These are phyloP conservation scores for Diabrotica virgifera DNA, from an alignment of 1,140 invertebrate genomes.

Conservation along the genomic window DNA sequence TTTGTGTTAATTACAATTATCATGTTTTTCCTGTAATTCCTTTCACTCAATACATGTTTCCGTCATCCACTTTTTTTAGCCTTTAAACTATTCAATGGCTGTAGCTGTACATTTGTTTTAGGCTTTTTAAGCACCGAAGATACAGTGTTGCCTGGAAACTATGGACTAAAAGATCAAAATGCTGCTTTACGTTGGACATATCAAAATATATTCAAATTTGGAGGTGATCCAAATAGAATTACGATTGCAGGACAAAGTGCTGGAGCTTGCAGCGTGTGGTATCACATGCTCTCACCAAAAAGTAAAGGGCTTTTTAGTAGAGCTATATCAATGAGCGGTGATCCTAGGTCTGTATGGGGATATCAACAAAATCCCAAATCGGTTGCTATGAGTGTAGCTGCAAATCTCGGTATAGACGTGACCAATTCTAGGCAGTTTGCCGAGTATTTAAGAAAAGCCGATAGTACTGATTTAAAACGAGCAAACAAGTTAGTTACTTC, in stretches of 20 bases:
- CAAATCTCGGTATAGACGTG: neutral
- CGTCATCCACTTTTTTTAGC: too few relatives aligned
- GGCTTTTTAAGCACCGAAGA: too few relatives aligned
- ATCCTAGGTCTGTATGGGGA: neutral
- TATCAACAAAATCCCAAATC: neutral
- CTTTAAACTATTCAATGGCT: too few relatives aligned
- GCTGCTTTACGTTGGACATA: too few relatives aligned
- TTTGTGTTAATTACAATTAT: neutral
- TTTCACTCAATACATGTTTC: conserved; percentile 60
- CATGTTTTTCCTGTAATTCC: neutral
- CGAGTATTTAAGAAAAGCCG: neutral
- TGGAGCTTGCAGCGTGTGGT: conserved; percentile 57
- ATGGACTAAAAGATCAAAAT: too few relatives aligned
- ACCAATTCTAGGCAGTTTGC: neutral
- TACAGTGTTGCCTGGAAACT: too few relatives aligned
- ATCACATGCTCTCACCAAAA: conserved; percentile 67
- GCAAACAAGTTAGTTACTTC: too few relatives aligned
- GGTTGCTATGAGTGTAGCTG: neutral
- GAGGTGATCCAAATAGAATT: too few relatives aligned
- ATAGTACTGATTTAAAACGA: neutral
- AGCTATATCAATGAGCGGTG: neutral
- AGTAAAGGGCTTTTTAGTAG: neutral
- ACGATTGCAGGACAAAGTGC: too few relatives aligned
- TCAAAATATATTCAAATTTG: too few relatives aligned
- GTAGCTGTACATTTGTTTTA: too few relatives aligned